Evolutionary conservation across 2,888 invertebrate genomes (phyloP).

Genomic region (Monochamus alternatus): DNA sequence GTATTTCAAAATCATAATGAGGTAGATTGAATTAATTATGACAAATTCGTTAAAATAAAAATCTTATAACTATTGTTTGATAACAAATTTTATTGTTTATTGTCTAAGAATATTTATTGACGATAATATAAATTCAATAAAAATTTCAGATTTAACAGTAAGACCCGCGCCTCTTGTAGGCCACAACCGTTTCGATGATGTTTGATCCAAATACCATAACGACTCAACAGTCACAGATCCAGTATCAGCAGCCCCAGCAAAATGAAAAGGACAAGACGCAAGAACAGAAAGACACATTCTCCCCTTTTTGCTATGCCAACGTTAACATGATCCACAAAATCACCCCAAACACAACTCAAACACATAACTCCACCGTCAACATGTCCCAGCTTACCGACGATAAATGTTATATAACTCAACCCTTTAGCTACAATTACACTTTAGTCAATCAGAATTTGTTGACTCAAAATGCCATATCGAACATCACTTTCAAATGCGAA

Average conservation of each 20-base stretch:
- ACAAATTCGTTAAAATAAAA: background rate
- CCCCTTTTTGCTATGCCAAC: constrained; percentile 81
- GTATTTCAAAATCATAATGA: background rate
- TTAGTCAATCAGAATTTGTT: constrained; percentile 88
- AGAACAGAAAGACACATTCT: constrained; percentile 73
- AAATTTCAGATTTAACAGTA: background rate
- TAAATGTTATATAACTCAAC: constrained; percentile 84
- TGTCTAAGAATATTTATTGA: too few relatives aligned
- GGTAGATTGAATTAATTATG: too few relatives aligned
- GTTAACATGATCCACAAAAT: constrained; percentile 81
- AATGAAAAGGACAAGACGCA: constrained; percentile 65
- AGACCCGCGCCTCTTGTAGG: background rate
- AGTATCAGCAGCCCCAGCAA: constrained; percentile 64
- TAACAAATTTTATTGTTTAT: too few relatives aligned
- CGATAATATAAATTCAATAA: background rate
- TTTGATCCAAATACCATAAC: constrained; percentile 71
- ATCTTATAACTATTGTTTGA: too few relatives aligned
- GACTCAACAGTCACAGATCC: constrained; percentile 69
- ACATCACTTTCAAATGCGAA: constrained; percentile 91
- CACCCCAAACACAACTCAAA: constrained; percentile 67
- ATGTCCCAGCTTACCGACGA: constrained; percentile 81
- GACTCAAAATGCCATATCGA: constrained; percentile 83
- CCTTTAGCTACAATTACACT: constrained; percentile 87
- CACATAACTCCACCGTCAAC: constrained; percentile 74
- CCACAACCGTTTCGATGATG: constrained; percentile 59